A percentile compares a stretch with the other conserved stretches of the same genome.
These are phyloP conservation scores for Chlorodrepanis virens DNA, from an alignment of 2,113 vertebrate genomes.

Conservation along the genomic window DNA sequence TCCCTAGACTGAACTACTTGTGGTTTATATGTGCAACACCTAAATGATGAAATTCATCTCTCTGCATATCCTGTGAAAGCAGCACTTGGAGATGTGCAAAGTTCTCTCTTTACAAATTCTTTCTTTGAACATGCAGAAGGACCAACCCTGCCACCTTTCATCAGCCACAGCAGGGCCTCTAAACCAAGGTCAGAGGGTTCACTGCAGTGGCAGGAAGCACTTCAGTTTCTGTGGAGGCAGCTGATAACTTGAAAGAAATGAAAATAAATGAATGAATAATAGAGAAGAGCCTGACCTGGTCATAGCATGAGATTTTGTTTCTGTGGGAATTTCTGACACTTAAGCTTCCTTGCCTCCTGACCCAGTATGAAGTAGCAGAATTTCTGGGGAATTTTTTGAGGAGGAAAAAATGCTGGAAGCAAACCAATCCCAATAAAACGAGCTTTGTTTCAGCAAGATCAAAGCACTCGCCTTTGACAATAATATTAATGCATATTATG, in stretches of 20 bases:
- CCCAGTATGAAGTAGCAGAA: not conserved
- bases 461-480: not conserved
- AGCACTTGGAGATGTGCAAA: fast-evolving
- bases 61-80: not conserved
- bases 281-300: conserved; percentile 2
- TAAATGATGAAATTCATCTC: not conserved
- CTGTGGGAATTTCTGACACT: conserved; percentile 51
- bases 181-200: not conserved
- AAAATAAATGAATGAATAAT: not conserved
- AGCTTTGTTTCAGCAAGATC: not conserved
- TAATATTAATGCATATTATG: not conserved
- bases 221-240: not conserved
- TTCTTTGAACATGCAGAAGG: not conserved
- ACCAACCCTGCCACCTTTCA: not conserved
- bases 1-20: not conserved
- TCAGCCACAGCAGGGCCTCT: not conserved
- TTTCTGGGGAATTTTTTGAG: not conserved
- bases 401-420: not conserved
- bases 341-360: not conserved
- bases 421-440: not conserved
- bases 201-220: not conserved
- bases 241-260: conserved; percentile 34
- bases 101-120: not conserved
- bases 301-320: not conserved
- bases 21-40: not conserved